Base-by-base conservation (phyloP, 2,888 invertebrate genomes). In the Pristionchus arcanus region DNA sequence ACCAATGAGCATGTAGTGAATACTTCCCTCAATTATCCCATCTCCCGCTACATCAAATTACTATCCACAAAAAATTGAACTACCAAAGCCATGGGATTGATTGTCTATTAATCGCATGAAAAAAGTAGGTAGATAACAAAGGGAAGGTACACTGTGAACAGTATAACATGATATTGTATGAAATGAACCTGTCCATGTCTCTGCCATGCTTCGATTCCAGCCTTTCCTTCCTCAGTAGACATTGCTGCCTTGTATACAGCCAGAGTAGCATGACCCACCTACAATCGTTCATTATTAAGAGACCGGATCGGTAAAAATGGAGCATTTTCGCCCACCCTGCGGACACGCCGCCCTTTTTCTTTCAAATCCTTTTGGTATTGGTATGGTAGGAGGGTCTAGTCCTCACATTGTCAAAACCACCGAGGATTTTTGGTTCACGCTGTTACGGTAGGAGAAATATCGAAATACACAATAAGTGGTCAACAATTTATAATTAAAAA, bases 201-300 rank as follows among this genome's bases (percentile, higher is more conserved):
- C 55, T 74, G 59, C 93, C 93, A 93, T n/a, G 90, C 59, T 15
- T 92, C 89, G 16, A 93, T 63, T 21, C 91, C 92, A n/a, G 68
- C 89, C 91, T 90, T 95, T 49, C 88, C 88, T 59, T 88, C 95
- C 37, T 89, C 66, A 81, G 95, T 94, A 66, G 96, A 68, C 34
- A 84, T 42, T 91, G 96, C 95, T 77, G 95, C 93, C 86, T 96
- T 95, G 93, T 96, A 96, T 66, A 97, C 95, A 9, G 96, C 96
- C 28, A 97, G 95, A 77, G 96, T 96, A 42, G 96, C 97, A 95
- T 97, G 97, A 0, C 96, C 97, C 55, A 94, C 92, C 83, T 83
- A 25, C 37, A 49, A 81, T 42, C 42, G 37, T 34, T 25, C 71
- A 71, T 71, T 49, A 49, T 9, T 49, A 49, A 11, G 5, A 11